Evolutionary conservation across 2,113 vertebrate species (phyloP).

Genomic region (Podocnemis expansa): DNA sequence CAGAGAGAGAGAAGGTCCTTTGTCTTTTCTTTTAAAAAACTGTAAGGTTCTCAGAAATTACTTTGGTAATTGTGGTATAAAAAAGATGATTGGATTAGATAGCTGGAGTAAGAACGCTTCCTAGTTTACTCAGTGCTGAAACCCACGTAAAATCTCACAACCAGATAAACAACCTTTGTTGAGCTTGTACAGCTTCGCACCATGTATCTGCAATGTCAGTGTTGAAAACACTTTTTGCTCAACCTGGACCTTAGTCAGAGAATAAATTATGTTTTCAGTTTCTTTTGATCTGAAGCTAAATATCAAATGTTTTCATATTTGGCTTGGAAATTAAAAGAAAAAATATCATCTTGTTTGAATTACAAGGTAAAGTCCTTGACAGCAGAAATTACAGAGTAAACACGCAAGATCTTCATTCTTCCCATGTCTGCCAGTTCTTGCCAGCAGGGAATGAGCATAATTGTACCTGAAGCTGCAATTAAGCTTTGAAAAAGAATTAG

Average conservation of each 20-base stretch:
- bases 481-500: background rate
- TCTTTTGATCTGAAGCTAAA: background rate
- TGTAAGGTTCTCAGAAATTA: background rate
- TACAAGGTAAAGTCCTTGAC: background rate
- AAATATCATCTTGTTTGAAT: background rate
- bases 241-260: background rate
- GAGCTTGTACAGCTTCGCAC: background rate
- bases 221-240: background rate
- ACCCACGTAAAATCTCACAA: background rate
- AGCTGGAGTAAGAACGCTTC: background rate
- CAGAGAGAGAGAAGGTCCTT: background rate
- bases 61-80: background rate
- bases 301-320: background rate
- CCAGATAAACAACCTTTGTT: background rate
- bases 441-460: background rate
- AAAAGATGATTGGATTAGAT: background rate
- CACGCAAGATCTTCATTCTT: background rate
- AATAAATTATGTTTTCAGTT: background rate
- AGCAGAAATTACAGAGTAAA: background rate
- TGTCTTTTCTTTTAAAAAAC: background rate
- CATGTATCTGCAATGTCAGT: background rate
- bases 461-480: background rate
- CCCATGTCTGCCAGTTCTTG: background rate
- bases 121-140: background rate
- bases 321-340: background rate